A percentile compares a stretch with the other conserved stretches of the same genome.
phyloP scores from a whole-genome alignment of 2,113 vertebrate species.

The Oryzias curvinotus region DNA sequence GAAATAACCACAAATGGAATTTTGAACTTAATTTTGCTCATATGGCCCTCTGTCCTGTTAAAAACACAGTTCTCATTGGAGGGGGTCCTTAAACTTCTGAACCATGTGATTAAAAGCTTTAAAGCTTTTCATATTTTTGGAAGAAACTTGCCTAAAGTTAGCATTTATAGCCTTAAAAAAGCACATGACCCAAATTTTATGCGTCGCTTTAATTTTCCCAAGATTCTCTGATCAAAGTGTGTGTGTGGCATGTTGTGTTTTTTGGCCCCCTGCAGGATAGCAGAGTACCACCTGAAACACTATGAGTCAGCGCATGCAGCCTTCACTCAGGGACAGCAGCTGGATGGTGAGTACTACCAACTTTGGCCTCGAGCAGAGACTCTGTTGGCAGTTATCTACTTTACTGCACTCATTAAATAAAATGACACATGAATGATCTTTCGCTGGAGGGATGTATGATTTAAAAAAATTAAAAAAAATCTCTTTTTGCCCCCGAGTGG shows the following conservation, averaged over 20 bases:
- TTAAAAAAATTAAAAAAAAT: no score
- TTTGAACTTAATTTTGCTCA: no score
- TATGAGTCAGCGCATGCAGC: constrained; percentile 84
- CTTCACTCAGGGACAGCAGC: constrained; percentile 85
- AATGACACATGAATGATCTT: neutral
- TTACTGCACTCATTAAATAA: constrained; percentile 13
- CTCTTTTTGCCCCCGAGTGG: no score
- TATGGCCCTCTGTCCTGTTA: no score
- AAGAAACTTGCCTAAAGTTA: no score
- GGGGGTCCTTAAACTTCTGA: no score
- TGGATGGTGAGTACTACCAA: constrained; percentile 83
- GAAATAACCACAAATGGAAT: no score
- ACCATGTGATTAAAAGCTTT: no score
- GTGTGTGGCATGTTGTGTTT: constrained; percentile 20
- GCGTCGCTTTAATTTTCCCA: constrained; percentile 6
- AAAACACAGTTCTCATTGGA: no score
- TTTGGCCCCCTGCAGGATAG: constrained; percentile 79
- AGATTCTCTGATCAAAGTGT: constrained; percentile 5
- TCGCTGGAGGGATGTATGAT: neutral
- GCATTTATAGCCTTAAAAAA: neutral
- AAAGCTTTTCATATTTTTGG: no score
- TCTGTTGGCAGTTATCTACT: constrained; percentile 25
- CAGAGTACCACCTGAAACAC: constrained; percentile 90
- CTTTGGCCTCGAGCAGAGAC: constrained; percentile 15
- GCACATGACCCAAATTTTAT: neutral